Evolutionary conservation across 2,797 vertebrate species (phyloP), one percentile per base, ranked within the genome.

Genomic region (Steatocranus sp.): DNA sequence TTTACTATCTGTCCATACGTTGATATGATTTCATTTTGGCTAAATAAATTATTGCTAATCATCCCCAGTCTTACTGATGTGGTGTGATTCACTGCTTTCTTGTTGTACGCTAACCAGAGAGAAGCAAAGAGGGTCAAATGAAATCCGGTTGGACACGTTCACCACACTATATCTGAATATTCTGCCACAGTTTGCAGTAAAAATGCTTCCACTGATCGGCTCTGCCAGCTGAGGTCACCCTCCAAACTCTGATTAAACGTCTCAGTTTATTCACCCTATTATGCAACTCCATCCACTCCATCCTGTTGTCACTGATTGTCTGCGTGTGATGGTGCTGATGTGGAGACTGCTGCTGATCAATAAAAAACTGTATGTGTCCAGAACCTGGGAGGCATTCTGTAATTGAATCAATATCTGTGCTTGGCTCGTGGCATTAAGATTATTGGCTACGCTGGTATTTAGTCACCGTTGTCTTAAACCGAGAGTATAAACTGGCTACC

Each of bases 331-430:
- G 25, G 38, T 8, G 23, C 15, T 46, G 41, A 46, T 46, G 38
- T 18, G 38, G 6, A 92, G 90, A 54, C 90, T 75, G 70, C 83
- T 43, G 48, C 80, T 92, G 90, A 94, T 96, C 94, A 93, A 96
- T 96, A 94, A 93, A 92, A 95, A 96, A 96, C 94, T 94, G 94
- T 94, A 93, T 15, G 1, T 27, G 93, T 86, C 92, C 73, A 88
- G 87, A 95, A 91, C 90, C 93, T 92, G 84, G 94, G 94, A 95
- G 95, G 94, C 94, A 91, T 94, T 94, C 92, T 88, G 92, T 96
- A 95, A 96, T 95, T 88, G 95, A 95, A 96, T 96, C 95, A 94
- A 96, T 96, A 96, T 76, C 87, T 86, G 91, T 91, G 94, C 93
- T 93, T 92, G 94, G 95, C 94, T 95, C 88, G 87, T 93, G 91